Conservation (phyloP, 2,888 invertebrate species). For the Unio pictorum region DNA sequence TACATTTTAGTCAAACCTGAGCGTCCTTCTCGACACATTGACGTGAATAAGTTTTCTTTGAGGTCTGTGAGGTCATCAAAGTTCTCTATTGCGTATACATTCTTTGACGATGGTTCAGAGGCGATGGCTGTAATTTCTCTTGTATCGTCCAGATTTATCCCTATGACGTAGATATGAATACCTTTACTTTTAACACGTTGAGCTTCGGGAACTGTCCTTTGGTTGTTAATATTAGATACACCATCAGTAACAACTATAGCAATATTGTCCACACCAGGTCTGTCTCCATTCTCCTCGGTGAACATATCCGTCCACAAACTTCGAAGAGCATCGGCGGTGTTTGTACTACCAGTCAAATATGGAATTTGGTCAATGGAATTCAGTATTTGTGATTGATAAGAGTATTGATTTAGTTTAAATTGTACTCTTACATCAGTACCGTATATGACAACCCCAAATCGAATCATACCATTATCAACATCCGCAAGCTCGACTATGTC, state of each 20-base stretch:
- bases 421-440: constrained; percentile 40
- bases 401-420: constrained; percentile 50
- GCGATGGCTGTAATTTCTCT: constrained; percentile 50
- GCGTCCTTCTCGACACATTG: constrained; percentile 7
- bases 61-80: constrained; percentile 33
- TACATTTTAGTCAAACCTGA: neutral
- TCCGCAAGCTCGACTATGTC: constrained; percentile 42
- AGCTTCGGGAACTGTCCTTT: constrained; percentile 28
- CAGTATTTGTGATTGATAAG: constrained; percentile 29
- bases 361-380: constrained; percentile 44
- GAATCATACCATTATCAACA: constrained; percentile 33
- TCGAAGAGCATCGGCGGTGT: constrained; percentile 50
- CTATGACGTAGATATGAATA: constrained; percentile 54
- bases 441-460: constrained; percentile 44
- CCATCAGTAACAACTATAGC: constrained; percentile 53
- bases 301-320: constrained; percentile 45
- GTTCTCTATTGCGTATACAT: constrained; percentile 39
- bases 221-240: constrained; percentile 51
- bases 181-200: constrained; percentile 25
- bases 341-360: constrained; percentile 46
- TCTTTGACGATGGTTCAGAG: constrained; percentile 33
- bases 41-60: constrained; percentile 16
- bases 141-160: constrained; percentile 45
- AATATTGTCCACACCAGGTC: constrained; percentile 44
- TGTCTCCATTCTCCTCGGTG: constrained; percentile 39